Evolutionary conservation across 2,797 vertebrate genomes (phyloP), one percentile per base, ranked within the genome.

Genomic region (Sternarchorhynchus goeldii): DNA sequence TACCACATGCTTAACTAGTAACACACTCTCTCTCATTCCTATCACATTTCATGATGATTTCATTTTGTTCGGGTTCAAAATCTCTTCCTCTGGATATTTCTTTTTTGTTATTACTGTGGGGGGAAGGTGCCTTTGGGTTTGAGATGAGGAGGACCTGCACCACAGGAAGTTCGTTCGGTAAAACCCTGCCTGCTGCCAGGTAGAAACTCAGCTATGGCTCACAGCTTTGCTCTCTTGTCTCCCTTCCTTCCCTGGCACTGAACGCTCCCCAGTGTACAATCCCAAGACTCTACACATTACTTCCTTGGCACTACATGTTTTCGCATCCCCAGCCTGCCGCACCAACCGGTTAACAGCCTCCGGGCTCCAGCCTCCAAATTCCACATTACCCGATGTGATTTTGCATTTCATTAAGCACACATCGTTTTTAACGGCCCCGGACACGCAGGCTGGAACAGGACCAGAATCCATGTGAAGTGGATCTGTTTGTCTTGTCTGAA

Each of bases 381-480:
- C 36, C 73, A 78, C 59, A 71, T 75, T 45, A 59, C 60, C 63
- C 87, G 78, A 86, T 71, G 78, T 74, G 69, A 89, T 85, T 82
- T 79, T 65, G 75, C 67, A 73, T 83, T 83, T 83, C 70, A 85
- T 83, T 81, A 77, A 84, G 85, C 78, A 64, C 32, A 68, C 56
- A 88, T 85, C 78, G 66, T 75, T 85, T 82, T 60, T 25, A 77
- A 82, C 83, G 82, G 86, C 64, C 79, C 64, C n/a, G 77, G 75
- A 56, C 81, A 71, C 73, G 75, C 31, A 39, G 56, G 36, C 59
- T 57, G 60, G 55, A 72, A 59, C 55, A 2, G n/a, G 25, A 72
- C 36, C 12, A 6, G 55, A 80, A 80, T 76, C 45, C 62, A 50
- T 70, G n/a, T 64, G 7, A 70, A 70, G 50, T 64, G 59, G 59